Conservation (phyloP, 2,113 vertebrate species). For the Ochotona curzoniae region DNA sequence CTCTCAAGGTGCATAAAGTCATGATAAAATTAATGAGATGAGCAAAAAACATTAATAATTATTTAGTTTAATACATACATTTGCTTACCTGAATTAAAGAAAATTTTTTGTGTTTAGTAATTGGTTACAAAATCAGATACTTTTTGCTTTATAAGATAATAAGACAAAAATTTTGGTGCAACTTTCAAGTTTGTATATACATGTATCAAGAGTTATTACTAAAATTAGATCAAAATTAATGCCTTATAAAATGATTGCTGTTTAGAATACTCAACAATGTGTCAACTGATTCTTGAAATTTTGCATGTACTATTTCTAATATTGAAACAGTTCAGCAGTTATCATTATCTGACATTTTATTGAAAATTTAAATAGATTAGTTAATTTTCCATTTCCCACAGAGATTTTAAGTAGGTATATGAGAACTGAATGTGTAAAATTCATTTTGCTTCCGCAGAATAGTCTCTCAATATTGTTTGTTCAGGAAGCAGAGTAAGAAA, state of each 20-base stretch:
- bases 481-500: background rate
- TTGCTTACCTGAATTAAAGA: background rate
- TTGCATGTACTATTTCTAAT: background rate
- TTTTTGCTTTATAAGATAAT: background rate
- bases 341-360: slow-evolving; percentile 16
- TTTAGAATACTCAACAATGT: background rate
- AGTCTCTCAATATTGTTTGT: background rate
- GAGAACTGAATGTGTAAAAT: background rate
- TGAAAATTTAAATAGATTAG: background rate
- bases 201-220: background rate
- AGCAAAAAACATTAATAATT: background rate
- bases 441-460: background rate
- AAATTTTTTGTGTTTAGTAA: background rate
- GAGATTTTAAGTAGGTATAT: slow-evolving; percentile 4
- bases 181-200: background rate
- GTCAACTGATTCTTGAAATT: background rate
- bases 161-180: background rate
- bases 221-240: background rate
- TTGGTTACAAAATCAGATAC: background rate
- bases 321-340: background rate
- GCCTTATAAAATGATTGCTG: background rate
- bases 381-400: background rate
- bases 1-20: background rate
- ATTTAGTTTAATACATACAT: background rate
- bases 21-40: background rate